phyloP scores from a whole-genome alignment of 1,140 invertebrate species.

The Macrobrachium rosenbergii region DNA sequence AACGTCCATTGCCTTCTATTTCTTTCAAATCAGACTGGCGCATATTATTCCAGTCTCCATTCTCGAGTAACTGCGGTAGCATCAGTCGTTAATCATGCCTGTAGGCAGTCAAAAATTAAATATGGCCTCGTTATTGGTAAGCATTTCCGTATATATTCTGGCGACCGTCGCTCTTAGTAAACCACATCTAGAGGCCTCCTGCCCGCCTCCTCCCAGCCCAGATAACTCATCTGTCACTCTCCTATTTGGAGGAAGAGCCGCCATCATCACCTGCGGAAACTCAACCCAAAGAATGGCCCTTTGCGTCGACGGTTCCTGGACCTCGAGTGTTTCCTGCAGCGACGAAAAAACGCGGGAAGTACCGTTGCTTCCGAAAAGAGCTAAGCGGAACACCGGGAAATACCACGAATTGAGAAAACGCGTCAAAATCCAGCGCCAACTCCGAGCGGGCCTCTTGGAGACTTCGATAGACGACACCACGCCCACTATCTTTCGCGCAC shows the following conservation, averaged over 20 bases:
- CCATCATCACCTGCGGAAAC: neutral
- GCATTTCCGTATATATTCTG: neutral
- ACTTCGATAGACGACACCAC: conserved; percentile 28
- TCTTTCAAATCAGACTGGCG: no score
- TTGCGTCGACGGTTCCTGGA: neutral
- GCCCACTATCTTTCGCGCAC: conserved; percentile 4
- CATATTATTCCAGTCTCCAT: no score
- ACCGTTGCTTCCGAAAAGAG: neutral
- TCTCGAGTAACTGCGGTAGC: no score
- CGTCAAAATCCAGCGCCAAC: conserved; percentile 26
- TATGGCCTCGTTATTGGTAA: neutral
- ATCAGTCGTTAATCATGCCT: no score
- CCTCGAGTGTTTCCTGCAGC: neutral
- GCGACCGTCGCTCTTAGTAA: neutral
- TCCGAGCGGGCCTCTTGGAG: conserved; percentile 20
- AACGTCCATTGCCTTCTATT: no score
- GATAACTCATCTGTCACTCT: neutral
- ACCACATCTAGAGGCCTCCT: neutral
- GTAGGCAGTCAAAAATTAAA: no score
- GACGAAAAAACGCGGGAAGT: neutral
- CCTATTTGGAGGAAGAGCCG: neutral
- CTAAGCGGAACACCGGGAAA: conserved; percentile 32
- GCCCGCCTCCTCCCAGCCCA: neutral
- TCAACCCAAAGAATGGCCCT: neutral
- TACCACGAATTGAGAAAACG: conserved; percentile 2